These are phyloP conservation scores for Conger conger DNA, from an alignment of 2,113 vertebrate species.

Conservation along the genomic window DNA sequence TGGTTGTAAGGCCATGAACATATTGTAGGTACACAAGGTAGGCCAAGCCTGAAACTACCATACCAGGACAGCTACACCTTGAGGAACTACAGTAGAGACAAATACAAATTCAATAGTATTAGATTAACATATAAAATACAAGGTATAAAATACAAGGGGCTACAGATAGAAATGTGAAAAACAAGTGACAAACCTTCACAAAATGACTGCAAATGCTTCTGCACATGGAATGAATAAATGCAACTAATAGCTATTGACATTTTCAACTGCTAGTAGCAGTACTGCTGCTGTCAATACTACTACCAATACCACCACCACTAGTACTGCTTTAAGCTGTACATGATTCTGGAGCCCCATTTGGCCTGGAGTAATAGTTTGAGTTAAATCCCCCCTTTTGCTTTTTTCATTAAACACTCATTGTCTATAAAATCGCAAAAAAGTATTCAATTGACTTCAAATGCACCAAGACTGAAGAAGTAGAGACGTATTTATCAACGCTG, in stretches of 20 bases:
- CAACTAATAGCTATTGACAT: background rate
- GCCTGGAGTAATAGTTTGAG: too few relatives aligned
- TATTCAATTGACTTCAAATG: background rate
- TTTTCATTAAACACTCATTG: background rate
- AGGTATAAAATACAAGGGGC: too few relatives aligned
- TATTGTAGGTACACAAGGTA: too few relatives aligned
- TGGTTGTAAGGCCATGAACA: too few relatives aligned
- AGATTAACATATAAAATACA: too few relatives aligned
- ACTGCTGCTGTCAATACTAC: background rate
- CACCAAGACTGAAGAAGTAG: too few relatives aligned
- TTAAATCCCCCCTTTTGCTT: too few relatives aligned
- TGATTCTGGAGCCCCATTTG: background rate
- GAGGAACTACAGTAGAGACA: too few relatives aligned
- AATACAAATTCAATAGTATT: too few relatives aligned
- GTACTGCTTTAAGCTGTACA: background rate
- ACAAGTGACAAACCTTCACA: background rate
- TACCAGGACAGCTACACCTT: too few relatives aligned
- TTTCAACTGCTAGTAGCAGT: background rate
- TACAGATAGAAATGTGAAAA: too few relatives aligned
- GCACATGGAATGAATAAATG: background rate
- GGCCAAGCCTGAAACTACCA: too few relatives aligned
- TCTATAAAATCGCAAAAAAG: background rate
- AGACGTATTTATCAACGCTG: background rate
- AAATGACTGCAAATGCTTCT: background rate
- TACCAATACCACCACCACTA: background rate